Base-by-base conservation (phyloP, 2,888 invertebrate genomes). In the Oligia strigilis region DNA sequence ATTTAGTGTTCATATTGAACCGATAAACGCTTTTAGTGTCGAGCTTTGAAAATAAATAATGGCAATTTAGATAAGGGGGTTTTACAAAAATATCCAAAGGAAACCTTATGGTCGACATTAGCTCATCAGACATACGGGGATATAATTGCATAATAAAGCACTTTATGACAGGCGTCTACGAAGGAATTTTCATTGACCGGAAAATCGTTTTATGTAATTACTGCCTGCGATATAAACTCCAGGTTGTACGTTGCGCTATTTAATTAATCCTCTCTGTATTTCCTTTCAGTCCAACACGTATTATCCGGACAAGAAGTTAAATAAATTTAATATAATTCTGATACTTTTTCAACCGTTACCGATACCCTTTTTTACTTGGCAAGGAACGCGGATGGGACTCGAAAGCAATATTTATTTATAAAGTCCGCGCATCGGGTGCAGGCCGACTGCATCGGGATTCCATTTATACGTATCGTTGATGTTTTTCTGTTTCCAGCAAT, bases 401-500 rank as follows among this genome's bases (percentile, higher is more conserved):
- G 81, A 82, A 80, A 77, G 81, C 72, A 81, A 89, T 88, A 88
- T 88, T 85, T 89, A 89, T 89, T 89, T 89, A 89, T 89, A 83
- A 90, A 89, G 86, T 81, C 86, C 76, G 81, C 40, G 83, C 86
- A 82, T 84, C 81, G 82, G 77, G 77, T 81, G 80, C 86, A 82
- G 82, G 62, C 58, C 64, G 77, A 77, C 72, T 83, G 77, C 73
- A 77, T 81, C 72, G 81, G 69, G 84, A 84, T 86, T 84, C 87
- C 86, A 86, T 81, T 85, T 74, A 79, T 71, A 80, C 73, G 73
- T 83, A 78, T 83, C 78, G 75, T 85, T 89, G 92, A 92, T 92
- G 94, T 94, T 95, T 95, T 95, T 94, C 94, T 95, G 95, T 94
- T 92, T 90, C 91, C 90, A 90, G 91, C 91, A 83, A 92, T 71